Evolutionary conservation across 2,888 invertebrate species (phyloP).

Genomic region (Drosophila hamatofila): DNA sequence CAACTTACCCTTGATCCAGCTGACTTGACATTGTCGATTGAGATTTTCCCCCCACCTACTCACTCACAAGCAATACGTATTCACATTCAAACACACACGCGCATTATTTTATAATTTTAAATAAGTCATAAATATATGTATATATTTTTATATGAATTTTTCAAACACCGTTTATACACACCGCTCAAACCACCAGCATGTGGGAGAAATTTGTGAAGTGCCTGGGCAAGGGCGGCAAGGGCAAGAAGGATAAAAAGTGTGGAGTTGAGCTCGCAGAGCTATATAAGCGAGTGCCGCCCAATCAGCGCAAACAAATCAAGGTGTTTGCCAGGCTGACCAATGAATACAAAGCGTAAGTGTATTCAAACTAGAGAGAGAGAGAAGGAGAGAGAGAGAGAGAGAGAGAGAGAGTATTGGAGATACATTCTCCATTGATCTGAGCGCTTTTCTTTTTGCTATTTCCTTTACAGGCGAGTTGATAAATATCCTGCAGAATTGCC

Average conservation of each 20-base stretch:
- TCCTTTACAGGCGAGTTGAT: constrained; percentile 59
- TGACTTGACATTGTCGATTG: constrained; percentile 14
- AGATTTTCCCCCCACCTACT: background rate
- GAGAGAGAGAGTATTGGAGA: background rate
- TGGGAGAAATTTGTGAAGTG: constrained; percentile 63
- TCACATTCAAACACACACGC: constrained; percentile 41
- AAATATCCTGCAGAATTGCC: constrained; percentile 89
- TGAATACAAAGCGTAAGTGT: constrained; percentile 66
- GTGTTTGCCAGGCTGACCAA: constrained; percentile 58
- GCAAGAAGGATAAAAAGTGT: background rate
- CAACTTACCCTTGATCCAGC: constrained; percentile 37
- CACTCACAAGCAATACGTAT: background rate
- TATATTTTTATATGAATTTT: constrained; percentile 31
- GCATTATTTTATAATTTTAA: constrained; percentile 1
- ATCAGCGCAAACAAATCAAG: constrained; percentile 64
- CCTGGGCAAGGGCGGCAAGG: constrained; percentile 26
- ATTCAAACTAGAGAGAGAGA: background rate
- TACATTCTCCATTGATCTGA: background rate
- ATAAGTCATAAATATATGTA: constrained; percentile 8
- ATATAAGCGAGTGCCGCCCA: constrained; percentile 69
- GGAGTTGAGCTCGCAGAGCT: constrained; percentile 56
- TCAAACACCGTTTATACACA: background rate
- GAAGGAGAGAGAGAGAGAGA: background rate
- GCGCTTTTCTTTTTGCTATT: background rate
- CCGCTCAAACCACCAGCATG: constrained; percentile 26